Conservation (phyloP, 2,113 vertebrate species). For the Aplodontia rufa region DNA sequence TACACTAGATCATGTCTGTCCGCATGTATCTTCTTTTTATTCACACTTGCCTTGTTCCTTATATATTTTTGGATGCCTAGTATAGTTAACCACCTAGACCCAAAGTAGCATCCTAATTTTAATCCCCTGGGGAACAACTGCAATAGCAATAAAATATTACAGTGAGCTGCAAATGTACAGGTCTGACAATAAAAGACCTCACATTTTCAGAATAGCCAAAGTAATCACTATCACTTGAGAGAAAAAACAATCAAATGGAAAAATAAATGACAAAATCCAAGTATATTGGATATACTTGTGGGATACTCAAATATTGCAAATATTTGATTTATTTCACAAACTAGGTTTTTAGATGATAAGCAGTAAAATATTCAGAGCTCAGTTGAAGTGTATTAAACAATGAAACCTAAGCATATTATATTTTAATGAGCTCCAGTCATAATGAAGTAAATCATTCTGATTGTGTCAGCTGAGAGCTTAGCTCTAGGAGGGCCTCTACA, state of each 20-base stretch:
- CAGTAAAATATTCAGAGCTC: background rate
- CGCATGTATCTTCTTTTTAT: background rate
- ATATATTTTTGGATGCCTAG: background rate
- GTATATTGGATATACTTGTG: too few species aligned
- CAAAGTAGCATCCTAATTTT: background rate
- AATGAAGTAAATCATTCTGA: background rate
- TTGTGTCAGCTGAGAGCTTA: background rate
- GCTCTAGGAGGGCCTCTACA: background rate
- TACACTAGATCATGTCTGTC: background rate
- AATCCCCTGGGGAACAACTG: background rate
- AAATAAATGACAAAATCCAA: background rate
- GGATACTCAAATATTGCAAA: background rate
- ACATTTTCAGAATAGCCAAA: background rate
- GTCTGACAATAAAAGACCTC: background rate
- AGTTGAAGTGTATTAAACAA: background rate
- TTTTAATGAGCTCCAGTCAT: background rate
- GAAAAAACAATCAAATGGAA: background rate
- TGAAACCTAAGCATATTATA: background rate
- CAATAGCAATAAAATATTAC: background rate
- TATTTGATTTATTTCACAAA: background rate
- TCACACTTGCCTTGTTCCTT: background rate
- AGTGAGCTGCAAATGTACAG: background rate
- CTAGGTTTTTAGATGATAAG: background rate
- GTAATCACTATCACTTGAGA: background rate
- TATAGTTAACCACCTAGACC: background rate